phyloP scores from a whole-genome alignment of 2,797 vertebrate genomes.

The Bufotes viridis region DNA sequence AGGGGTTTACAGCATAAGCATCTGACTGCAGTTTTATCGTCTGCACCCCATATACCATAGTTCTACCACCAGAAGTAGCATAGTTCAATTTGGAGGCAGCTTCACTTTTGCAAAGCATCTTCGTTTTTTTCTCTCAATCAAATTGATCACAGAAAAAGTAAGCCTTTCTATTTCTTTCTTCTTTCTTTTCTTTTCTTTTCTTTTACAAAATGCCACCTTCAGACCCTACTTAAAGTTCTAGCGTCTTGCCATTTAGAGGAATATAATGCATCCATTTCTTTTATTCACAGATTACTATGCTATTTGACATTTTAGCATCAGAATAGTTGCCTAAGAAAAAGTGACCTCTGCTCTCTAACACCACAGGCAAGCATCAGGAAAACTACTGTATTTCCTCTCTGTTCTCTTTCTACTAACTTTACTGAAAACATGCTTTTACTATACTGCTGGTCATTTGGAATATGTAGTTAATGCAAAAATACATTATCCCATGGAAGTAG shows the following conservation, averaged over 20 bases:
- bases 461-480: not conserved
- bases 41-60: not conserved
- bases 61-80: not conserved
- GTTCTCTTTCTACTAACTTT: not conserved
- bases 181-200: not conserved
- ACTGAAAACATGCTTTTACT: not conserved
- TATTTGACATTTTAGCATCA: slow-evolving; percentile 3
- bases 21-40: not conserved
- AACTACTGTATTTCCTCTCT: not conserved
- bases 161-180: not conserved
- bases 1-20: not conserved
- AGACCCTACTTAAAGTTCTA: not conserved
- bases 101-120: not conserved
- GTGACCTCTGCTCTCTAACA: slow-evolving; percentile 1
- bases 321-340: not conserved
- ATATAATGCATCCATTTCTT: not conserved
- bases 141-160: not conserved
- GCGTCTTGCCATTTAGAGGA: not conserved
- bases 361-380: not conserved
- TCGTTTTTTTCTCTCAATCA: not conserved
- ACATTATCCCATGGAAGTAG: not conserved
- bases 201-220: not conserved
- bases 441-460: not conserved
- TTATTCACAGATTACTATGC: not conserved
- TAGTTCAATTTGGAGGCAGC: not conserved